A percentile compares a stretch with the other conserved stretches of the same genome.
phyloP scores from a whole-genome alignment of 1,140 invertebrate genomes.

The Dinoponera quadriceps region DNA sequence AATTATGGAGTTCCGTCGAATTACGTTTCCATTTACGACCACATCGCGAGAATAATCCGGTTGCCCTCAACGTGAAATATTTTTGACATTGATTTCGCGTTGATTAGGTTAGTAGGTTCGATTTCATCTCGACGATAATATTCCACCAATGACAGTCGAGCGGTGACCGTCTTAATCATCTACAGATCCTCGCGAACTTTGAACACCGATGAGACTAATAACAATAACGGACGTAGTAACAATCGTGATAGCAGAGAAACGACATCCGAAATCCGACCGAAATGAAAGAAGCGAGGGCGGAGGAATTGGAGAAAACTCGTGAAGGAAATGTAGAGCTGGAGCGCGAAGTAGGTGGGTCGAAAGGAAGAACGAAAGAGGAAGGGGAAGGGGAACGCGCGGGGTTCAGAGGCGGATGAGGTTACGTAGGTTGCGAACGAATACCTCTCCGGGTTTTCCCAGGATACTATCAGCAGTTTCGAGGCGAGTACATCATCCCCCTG shows the following conservation, averaged over 20 bases:
- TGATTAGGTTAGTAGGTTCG: no score
- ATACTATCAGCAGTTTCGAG: constrained; percentile 75
- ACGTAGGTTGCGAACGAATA: constrained; percentile 53
- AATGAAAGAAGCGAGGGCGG: constrained; percentile 21
- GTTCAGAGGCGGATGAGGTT: constrained; percentile 12
- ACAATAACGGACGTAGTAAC: constrained; percentile 13
- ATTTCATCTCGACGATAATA: no score
- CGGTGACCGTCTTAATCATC: no score
- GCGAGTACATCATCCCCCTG: constrained; percentile 74
- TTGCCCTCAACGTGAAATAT: no score
- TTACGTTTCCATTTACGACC: background rate
- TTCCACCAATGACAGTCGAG: no score
- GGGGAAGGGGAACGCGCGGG: background rate
- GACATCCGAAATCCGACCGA: background rate
- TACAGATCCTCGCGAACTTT: no score
- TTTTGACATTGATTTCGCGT: no score
- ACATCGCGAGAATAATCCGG: no score
- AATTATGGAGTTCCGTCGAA: background rate
- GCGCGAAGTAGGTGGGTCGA: background rate
- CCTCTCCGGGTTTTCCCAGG: constrained; percentile 60
- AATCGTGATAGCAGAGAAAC: background rate
- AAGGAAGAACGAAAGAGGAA: constrained; percentile 18
- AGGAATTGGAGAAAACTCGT: background rate
- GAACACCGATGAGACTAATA: constrained; percentile 1
- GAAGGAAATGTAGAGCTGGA: background rate